Evolutionary conservation across 2,888 invertebrate species (phyloP), one percentile per base, ranked within the genome.

Genomic region (Oxycera nigricornis): DNA sequence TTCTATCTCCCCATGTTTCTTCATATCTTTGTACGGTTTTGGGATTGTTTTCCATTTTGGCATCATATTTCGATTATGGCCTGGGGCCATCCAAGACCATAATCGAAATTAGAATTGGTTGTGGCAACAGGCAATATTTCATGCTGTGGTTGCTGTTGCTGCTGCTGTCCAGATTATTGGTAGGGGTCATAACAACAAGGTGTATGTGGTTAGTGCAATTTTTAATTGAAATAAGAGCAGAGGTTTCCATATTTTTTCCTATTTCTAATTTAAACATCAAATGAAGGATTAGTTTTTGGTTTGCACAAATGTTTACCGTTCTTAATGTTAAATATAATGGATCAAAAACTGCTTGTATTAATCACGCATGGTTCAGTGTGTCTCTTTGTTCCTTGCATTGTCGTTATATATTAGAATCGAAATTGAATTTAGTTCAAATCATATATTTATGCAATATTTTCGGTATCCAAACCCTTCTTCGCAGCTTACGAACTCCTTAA

Each of bases 1-100:
- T 30, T 59, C 52, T 17, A 55, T 59, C 59, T 59, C 59, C 17
- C 1, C 22, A 4, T 55, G 24, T 55, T 24, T 55, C 55, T 55
- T 24, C 24, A 55, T 55, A 55, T 1, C 55, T 55, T 2, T 20
- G 22, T 46, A 46, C 46, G 46, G 46, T 55, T 20, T 62, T 20
- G 11, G 62, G 62, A 62, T 62, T 62, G 62, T 62, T 62, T 62
- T 62, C 62, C 35, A 62, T 62, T 62, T 62, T 62, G 62, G 62
- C 62, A 62, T 62, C 62, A 62, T 62, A 62, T 62, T 62, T 62
- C 62, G 62, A 62, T 62, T 62, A 62, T 62, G 62, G 35, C 62
- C 39, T 7, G 35, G 35, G 35, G 62, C 35, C 62, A 30, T 62
- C 22, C 62, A 62, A 59, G 59, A 26, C 59, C 59, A 59, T 24